These are phyloP conservation scores for Cathartes aura DNA, from an alignment of 2,113 vertebrate genomes.

Conservation along the genomic window DNA sequence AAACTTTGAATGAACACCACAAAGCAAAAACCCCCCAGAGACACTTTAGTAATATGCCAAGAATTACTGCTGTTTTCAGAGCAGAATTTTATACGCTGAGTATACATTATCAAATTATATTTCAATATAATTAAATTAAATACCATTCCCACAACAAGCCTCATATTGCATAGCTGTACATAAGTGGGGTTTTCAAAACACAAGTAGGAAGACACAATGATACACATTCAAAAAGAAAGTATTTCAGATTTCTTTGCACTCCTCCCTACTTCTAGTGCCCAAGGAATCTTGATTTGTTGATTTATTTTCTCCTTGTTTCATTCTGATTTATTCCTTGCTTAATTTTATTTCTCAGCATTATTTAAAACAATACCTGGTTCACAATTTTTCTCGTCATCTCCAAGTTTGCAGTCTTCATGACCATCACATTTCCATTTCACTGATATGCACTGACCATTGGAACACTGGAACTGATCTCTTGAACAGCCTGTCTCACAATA, in stretches of 20 bases:
- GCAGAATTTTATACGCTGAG: background rate
- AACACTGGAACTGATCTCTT: conserved; percentile 93
- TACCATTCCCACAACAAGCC: background rate
- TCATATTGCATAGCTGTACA: background rate
- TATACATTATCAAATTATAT: background rate
- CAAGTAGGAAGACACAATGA: background rate
- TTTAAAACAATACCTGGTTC: conserved; percentile 79
- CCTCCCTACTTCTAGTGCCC: rapidly evolving
- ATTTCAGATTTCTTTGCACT: background rate
- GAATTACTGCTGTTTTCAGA: background rate
- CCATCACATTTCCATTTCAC: conserved; percentile 93
- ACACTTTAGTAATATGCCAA: rapidly evolving
- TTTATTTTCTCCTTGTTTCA: background rate
- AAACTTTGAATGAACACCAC: background rate
- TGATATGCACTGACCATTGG: conserved; percentile 93
- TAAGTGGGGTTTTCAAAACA: background rate
- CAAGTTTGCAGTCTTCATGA: conserved; percentile 94
- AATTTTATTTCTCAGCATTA: background rate
- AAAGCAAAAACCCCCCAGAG: background rate
- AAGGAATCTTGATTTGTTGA: background rate
- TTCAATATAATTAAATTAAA: background rate
- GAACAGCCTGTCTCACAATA: conserved; percentile 91
- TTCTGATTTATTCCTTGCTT: background rate
- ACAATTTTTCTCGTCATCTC: conserved; percentile 93
- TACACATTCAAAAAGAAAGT: background rate